These are phyloP conservation scores for Dermatemys mawii DNA, from an alignment of 2,113 vertebrate species.

Conservation along the genomic window DNA sequence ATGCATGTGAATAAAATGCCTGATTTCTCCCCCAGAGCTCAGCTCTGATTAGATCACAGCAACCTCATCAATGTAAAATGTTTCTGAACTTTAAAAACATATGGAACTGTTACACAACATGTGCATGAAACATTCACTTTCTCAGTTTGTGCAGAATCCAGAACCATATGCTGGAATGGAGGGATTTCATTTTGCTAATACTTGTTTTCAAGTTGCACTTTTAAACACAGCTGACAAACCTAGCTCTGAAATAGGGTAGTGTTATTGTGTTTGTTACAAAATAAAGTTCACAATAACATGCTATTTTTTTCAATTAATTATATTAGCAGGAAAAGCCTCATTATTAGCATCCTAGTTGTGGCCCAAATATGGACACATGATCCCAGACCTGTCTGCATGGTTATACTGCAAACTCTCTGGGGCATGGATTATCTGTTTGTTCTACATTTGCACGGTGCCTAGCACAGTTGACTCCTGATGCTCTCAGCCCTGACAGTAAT, in stretches of 20 bases:
- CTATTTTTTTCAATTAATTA: neutral
- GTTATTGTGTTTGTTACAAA: neutral
- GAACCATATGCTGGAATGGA: fast-evolving
- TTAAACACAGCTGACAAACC: neutral
- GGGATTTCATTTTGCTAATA: neutral
- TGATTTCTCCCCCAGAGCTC: neutral
- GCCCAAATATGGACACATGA: neutral
- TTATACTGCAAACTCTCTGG: neutral
- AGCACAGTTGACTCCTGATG: no score
- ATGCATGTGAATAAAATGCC: neutral
- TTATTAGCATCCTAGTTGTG: neutral
- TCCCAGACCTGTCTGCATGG: neutral
- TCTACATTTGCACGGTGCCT: no score
- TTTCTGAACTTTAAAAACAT: neutral
- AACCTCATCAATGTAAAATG: neutral
- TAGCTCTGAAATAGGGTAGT: fast-evolving
- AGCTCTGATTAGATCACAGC: neutral
- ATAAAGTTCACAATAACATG: neutral
- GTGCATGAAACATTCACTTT: neutral
- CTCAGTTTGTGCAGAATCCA: neutral
- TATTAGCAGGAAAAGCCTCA: neutral
- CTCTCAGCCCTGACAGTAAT: no score
- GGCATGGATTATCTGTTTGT: no score
- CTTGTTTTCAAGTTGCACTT: neutral
- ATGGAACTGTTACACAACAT: neutral